These are phyloP conservation scores for Drosophila conformis DNA, from an alignment of 2,888 invertebrate genomes.

Conservation along the genomic window DNA sequence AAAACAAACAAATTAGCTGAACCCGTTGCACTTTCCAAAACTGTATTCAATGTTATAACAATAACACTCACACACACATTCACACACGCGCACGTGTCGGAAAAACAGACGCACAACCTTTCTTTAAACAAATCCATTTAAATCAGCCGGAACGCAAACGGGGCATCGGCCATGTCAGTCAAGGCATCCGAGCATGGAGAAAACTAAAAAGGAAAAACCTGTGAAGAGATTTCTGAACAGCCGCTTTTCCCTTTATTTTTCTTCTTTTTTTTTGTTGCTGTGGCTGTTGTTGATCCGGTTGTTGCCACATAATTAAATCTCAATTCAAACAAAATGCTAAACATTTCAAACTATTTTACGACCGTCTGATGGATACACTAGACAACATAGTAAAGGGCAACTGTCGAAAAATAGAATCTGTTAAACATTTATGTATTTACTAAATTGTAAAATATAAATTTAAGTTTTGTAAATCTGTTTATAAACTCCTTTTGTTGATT, in stretches of 20 bases:
- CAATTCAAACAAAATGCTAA: constrained; percentile 76
- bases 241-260: constrained; percentile 20
- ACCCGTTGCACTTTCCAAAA: constrained; percentile 37
- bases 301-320: constrained; percentile 81
- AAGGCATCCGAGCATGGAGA: constrained; percentile 27
- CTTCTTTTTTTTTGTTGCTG: background rate
- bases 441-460: background rate
- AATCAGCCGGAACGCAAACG: constrained; percentile 25
- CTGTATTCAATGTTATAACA: constrained; percentile 47
- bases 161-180: constrained; percentile 51
- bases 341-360: constrained; percentile 76
- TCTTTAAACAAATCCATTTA: constrained; percentile 65
- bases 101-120: constrained; percentile 44
- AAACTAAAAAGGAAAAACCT: constrained; percentile 24
- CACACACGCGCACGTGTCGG: constrained; percentile 14
- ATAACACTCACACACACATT: constrained; percentile 30
- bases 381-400: constrained; percentile 1
- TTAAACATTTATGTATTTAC: background rate
- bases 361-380: constrained; percentile 45
- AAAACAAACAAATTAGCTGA: constrained; percentile 77
- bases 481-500: constrained; percentile 1
- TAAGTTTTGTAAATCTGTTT: background rate
- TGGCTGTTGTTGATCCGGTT: constrained; percentile 44
- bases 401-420: background rate
- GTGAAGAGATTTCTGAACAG: constrained; percentile 46